Evolutionary conservation across 1,140 invertebrate genomes (phyloP), one percentile per base, ranked within the genome.

Genomic region (Atta texana): DNA sequence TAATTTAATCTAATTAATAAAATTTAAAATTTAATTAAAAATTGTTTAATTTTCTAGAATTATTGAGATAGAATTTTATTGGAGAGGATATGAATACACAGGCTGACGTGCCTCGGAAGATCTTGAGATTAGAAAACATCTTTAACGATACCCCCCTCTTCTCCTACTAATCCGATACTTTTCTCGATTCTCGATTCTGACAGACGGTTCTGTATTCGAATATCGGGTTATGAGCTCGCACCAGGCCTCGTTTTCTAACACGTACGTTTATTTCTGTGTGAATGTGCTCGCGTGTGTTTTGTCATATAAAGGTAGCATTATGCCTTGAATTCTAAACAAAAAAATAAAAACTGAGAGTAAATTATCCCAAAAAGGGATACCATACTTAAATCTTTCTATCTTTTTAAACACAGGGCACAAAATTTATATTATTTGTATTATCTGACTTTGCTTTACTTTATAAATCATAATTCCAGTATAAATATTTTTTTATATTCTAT

Each of bases 131-230:
- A 66, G 59, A 85, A 57, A 80, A 49, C 61, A 61, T 72, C 77
- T 68, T 68, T 69, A 18, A 86, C 63, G 75, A 59, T 71, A 51
- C 12, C 21, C 66, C 66, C 7, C 5, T 66, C 34, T 16, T 12
- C 39, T 69, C 14, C 14, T 69, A 24, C 16, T 51, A 80, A 84
- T 76, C 10, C 74, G 59, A 85, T 55, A 66, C 76, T 81, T 89
- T 89, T 74, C 75, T 85, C 53, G 64, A 85, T 89, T 91, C 87
- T 85, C 61, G 49, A 59, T 34, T 14, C 88, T 85, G 92, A 93
- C 91, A 92, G 89, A 77, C 71, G 68, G 85, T 91, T 93, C 89
- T 86, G 90, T 90, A 90, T 94, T 90, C 89, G 77, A 89, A 91
- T 91, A 92, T 92, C 90, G 57, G 88, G 85, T 91, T 93, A 87